These are phyloP conservation scores for Bos indicus DNA, from an alignment of 2,113 vertebrate species.

Conservation along the genomic window DNA sequence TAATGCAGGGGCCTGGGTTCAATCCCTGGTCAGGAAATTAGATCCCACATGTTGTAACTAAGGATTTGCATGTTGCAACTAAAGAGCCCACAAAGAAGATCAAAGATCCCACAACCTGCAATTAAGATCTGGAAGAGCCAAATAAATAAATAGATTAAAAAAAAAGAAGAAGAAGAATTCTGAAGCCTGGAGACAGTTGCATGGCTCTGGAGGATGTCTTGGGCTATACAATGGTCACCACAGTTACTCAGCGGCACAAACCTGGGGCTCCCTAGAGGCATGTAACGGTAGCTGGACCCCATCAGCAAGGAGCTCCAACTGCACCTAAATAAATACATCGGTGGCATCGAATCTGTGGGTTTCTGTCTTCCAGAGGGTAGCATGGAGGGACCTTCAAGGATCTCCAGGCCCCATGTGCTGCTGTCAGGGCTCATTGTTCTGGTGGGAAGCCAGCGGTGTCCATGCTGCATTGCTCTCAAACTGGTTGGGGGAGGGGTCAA, in stretches of 20 bases:
- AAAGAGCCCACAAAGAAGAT: neutral
- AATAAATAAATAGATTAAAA: neutral
- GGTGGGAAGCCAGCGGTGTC: neutral
- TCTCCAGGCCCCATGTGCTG: neutral
- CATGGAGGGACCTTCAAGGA: neutral
- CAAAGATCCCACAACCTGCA: neutral
- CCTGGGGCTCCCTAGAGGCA: neutral
- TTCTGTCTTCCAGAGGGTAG: neutral
- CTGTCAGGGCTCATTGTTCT: neutral
- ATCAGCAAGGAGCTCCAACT: neutral
- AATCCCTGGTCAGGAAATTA: neutral
- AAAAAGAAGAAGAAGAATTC: neutral
- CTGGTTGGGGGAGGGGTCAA: neutral
- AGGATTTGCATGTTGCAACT: neutral
- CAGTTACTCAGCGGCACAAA: neutral
- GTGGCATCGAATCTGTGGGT: accelerated
- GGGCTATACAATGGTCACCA: neutral
- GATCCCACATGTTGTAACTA: neutral
- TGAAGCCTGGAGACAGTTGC: neutral
- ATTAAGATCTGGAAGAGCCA: neutral
- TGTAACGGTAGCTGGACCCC: accelerated
- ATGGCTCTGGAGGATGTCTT: neutral
- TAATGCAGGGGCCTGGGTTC: neutral
- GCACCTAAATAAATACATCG: neutral
- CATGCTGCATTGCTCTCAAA: neutral